phyloP scores from a whole-genome alignment of 1,140 invertebrate genomes.

The Zaprionus africanus region DNA sequence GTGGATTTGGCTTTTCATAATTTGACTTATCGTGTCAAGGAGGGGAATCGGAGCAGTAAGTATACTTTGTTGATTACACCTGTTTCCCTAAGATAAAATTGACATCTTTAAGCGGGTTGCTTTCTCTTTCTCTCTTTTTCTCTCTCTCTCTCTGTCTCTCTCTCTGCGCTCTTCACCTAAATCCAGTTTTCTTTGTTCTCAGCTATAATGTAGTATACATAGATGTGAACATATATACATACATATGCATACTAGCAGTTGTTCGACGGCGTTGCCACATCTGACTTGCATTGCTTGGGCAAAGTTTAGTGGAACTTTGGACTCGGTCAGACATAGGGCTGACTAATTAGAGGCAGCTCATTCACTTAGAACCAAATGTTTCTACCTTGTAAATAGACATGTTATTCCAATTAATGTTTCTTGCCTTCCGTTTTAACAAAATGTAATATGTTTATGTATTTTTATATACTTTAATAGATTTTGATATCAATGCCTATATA shows the following conservation, averaged over 20 bases:
- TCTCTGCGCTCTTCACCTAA: slow-evolving; percentile 19
- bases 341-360: slow-evolving; percentile 27
- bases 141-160: slow-evolving; percentile 18
- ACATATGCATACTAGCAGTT: slow-evolving; percentile 29
- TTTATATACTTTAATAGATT: not conserved
- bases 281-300: not conserved
- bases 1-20: slow-evolving; percentile 95
- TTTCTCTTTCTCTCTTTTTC: not conserved
- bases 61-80: slow-evolving; percentile 69
- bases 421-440: too few relatives aligned
- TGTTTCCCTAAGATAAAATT: slow-evolving; percentile 11
- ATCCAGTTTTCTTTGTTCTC: slow-evolving; percentile 77
- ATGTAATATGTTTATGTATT: not conserved
- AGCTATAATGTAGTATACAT: slow-evolving; percentile 18
- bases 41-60: slow-evolving; percentile 92
- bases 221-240: not conserved
- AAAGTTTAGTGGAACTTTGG: slow-evolving; percentile 47
- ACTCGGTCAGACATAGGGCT: slow-evolving; percentile 26
- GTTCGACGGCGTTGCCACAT: slow-evolving; percentile 52
- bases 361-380: slow-evolving; percentile 2
- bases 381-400: slow-evolving; percentile 21
- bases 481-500: not conserved
- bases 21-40: slow-evolving; percentile 93
- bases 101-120: slow-evolving; percentile 14
- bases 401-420: slow-evolving; percentile 40